phyloP scores from a whole-genome alignment of 1,140 invertebrate species.

The Cherax destructor region DNA sequence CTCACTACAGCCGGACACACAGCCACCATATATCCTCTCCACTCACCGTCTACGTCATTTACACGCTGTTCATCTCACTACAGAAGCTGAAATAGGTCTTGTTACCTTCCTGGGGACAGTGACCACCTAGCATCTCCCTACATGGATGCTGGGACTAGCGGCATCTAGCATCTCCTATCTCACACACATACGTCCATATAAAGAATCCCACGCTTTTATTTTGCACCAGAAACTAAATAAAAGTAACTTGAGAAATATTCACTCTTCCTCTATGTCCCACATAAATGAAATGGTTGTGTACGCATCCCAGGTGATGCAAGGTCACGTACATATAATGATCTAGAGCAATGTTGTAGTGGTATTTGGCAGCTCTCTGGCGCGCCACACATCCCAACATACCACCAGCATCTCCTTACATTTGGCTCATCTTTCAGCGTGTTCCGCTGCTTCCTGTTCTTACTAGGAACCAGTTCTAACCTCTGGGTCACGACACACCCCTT shows the following conservation, averaged over 20 bases:
- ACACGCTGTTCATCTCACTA: not conserved
- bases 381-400: slow-evolving; percentile 22
- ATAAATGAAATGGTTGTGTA: too few species aligned
- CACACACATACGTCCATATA: not conserved
- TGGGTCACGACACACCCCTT: slow-evolving; percentile 15
- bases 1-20: not conserved
- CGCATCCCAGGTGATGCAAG: too few species aligned
- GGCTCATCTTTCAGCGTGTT: not conserved
- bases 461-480: slow-evolving; percentile 8
- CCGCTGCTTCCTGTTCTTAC: too few species aligned
- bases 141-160: not conserved
- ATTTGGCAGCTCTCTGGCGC: slow-evolving; percentile 12
- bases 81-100: not conserved
- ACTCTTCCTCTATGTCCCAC: too few species aligned
- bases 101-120: not conserved
- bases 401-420: slow-evolving; percentile 47
- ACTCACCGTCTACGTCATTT: not conserved
- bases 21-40: not conserved
- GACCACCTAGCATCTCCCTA: slow-evolving; percentile 28
- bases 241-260: too few species aligned
- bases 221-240: too few species aligned
- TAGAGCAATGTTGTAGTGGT: slow-evolving; percentile 11
- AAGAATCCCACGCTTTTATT: too few species aligned
- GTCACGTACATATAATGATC: not conserved
- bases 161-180: slow-evolving; percentile 8